A percentile compares a stretch with the other conserved stretches of the same genome.
Evolutionary conservation across 2,113 vertebrate species (phyloP).

Genomic region (Nerophis ophidion): DNA sequence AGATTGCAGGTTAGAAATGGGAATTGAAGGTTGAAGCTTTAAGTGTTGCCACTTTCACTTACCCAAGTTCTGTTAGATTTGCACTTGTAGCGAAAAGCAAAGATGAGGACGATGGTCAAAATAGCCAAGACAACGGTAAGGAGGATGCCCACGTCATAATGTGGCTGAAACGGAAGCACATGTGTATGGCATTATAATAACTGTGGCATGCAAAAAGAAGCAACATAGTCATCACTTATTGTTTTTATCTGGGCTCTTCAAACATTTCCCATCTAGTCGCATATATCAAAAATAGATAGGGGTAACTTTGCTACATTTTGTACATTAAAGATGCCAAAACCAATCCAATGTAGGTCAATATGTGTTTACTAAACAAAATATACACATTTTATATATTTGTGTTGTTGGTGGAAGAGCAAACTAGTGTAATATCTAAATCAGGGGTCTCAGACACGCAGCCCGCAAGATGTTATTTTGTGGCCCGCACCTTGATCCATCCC

Average conservation of each 20-base stretch:
- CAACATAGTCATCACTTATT: background rate
- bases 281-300: no score
- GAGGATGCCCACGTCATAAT: slow-evolving; percentile 91
- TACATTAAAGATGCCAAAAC: no score
- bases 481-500: no score
- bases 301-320: no score
- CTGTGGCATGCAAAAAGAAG: background rate
- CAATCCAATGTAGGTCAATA: no score
- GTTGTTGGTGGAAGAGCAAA: no score
- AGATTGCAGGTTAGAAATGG: background rate
- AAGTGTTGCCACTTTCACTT: slow-evolving; percentile 33
- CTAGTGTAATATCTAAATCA: no score
- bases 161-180: slow-evolving; percentile 68
- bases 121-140: slow-evolving; percentile 86
- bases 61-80: slow-evolving; percentile 82
- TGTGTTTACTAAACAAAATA: no score
- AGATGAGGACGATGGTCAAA: slow-evolving; percentile 80
- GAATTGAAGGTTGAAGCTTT: background rate
- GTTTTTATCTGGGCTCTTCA: background rate
- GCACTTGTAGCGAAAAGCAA: slow-evolving; percentile 82
- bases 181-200: background rate
- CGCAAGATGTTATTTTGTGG: no score
- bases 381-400: no score
- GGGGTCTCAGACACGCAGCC: no score
- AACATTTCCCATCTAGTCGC: background rate